Base-by-base conservation (phyloP, 2,113 vertebrate species). In the Laterallus jamaicensis region DNA sequence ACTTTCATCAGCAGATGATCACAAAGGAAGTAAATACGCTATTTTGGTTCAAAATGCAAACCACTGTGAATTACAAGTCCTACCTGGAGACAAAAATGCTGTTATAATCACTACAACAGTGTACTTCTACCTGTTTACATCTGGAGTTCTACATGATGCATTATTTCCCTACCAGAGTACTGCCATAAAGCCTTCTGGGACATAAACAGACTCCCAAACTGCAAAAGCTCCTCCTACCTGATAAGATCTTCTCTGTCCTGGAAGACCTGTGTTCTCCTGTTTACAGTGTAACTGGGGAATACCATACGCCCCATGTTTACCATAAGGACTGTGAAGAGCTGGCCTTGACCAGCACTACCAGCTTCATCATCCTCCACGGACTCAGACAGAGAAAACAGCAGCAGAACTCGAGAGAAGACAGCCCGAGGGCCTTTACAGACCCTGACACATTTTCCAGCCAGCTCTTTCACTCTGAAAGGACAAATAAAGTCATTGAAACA, bases 241-340 rank as follows among this genome's bases (percentile, higher is more conserved):
- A 99, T 98, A 13, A 99, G 98, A 86, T 99, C 99, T 1, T 99
- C 99, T 96, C 99, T 98, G 93, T 99, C 98, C 88, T 93, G 98
- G 97, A 99, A 99, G 92, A 99, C 95, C 17, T 79, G 98, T 19
- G 98, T 97, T 59, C 75, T 94, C 87, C 99, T 98, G 60, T 96
- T 96, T 29, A 99, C 87, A 1, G 97, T 98, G 91, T 99, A 99
- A 25, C 86, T 96, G 25, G 99, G 99, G 93, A 99, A 99, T 11
- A 97, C 95, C 93, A 98, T 88, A 1, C 98, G 98, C 28, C 99
- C 99, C 15, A 99, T 98, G 94, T 98, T 99, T 64, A 99, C 99
- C 97, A 99, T 92, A 4, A 99, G 98, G 63, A 99, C 97, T 3
- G 98, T 99, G 74, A 97, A 99, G 44, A 99, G 99, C 95, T 99